A percentile compares a stretch with the other conserved stretches of the same genome.
phyloP scores from a whole-genome alignment of 2,888 invertebrate species.

The Chloromyia formosa region DNA sequence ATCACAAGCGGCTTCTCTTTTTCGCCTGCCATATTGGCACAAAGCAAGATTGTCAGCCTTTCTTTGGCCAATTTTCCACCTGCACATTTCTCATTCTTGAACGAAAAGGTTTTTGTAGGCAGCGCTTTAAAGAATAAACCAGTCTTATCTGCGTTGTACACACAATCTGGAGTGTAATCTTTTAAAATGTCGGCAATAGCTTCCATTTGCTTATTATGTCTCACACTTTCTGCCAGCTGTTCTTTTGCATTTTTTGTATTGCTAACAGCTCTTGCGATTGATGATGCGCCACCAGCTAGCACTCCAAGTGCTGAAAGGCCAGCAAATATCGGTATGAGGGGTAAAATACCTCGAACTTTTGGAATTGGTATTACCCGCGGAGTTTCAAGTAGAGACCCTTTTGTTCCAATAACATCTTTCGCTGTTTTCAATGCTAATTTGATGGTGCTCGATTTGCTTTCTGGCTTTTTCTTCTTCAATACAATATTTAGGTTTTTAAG shows the following conservation, averaged over 20 bases:
- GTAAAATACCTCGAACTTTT: conserved; percentile 57
- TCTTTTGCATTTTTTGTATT: conserved; percentile 56
- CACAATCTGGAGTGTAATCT: no score
- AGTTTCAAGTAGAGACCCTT: conserved; percentile 44
- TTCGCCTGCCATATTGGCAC: no score
- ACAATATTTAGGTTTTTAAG: conserved; percentile 35
- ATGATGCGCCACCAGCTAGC: conserved; percentile 58
- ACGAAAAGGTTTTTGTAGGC: no score
- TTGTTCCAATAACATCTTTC: conserved; percentile 27
- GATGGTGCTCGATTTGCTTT: neutral
- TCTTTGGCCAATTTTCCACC: no score
- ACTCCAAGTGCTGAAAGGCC: conserved; percentile 57
- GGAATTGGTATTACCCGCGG: conserved; percentile 56
- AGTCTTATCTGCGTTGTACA: no score
- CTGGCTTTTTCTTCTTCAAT: conserved; percentile 43
- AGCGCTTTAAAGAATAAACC: no score
- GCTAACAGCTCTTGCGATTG: conserved; percentile 57
- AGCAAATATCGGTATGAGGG: conserved; percentile 58
- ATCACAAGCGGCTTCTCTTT: no score
- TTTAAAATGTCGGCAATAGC: no score
- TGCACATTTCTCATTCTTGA: no score
- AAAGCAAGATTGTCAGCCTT: no score
- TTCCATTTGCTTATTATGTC: conserved; percentile 60
- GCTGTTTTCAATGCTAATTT: conserved; percentile 44
- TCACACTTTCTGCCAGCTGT: conserved; percentile 54